Evolutionary conservation across 1,140 invertebrate species (phyloP).

Genomic region (Drosophila kurseongensis): DNA sequence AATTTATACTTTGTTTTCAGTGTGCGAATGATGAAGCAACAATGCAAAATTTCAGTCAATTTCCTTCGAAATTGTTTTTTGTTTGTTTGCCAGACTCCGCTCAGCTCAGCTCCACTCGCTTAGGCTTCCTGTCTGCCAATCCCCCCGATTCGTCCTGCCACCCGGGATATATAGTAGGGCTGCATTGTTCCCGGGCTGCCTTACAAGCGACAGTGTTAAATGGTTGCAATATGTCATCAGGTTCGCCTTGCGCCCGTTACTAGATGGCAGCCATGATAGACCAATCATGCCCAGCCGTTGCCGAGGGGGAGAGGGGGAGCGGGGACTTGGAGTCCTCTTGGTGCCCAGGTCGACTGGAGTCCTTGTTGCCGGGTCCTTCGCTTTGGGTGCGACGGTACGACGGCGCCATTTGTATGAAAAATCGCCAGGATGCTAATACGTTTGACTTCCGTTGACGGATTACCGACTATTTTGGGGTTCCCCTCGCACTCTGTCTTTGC

Average conservation of each 20-base stretch:
- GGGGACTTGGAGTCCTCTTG: conserved; percentile 3
- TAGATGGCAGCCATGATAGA: conserved; percentile 76
- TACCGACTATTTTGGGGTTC: conserved; percentile 74
- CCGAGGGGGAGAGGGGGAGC: not conserved
- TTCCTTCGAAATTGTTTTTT: conserved; percentile 82
- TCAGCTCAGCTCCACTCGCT: conserved; percentile 38
- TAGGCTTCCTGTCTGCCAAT: conserved; percentile 63
- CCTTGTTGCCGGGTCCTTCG: conserved; percentile 25
- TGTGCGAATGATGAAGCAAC: conserved; percentile 75
- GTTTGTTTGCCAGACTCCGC: conserved; percentile 74
- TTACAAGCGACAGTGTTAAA: conserved; percentile 83
- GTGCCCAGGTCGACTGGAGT: conserved; percentile 23
- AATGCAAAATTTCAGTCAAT: conserved; percentile 83
- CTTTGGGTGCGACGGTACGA: conserved; percentile 26
- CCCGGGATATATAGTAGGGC: conserved; percentile 33
- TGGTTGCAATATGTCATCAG: conserved; percentile 84
- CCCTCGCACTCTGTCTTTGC: conserved; percentile 12
- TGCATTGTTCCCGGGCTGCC: conserved; percentile 69
- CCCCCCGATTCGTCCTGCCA: not conserved
- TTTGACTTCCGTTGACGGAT: conserved; percentile 84
- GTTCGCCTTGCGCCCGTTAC: conserved; percentile 62
- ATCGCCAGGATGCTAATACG: conserved; percentile 84
- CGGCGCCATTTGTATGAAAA: conserved; percentile 83
- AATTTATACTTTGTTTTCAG: not conserved
- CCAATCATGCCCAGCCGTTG: conserved; percentile 70